Conservation (phyloP, 2,797 vertebrate species). For the Crenichthys baileyi region DNA sequence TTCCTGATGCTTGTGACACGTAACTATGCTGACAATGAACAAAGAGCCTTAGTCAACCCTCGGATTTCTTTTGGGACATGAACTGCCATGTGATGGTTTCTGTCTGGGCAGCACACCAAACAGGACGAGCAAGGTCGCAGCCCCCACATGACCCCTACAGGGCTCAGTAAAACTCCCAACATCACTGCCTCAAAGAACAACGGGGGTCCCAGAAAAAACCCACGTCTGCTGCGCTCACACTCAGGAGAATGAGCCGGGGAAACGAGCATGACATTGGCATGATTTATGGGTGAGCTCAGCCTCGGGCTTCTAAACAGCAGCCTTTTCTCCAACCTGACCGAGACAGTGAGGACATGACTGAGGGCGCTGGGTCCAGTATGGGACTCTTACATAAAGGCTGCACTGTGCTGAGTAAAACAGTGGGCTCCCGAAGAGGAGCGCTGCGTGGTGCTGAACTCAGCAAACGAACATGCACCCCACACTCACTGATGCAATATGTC, state of each 20-base stretch:
- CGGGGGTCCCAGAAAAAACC: slow-evolving; percentile 23
- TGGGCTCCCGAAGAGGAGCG: slow-evolving; percentile 42
- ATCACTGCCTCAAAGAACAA: slow-evolving; percentile 25
- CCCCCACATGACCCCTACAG: slow-evolving; percentile 29
- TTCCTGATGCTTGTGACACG: slow-evolving; percentile 14
- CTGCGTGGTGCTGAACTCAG: slow-evolving; percentile 44
- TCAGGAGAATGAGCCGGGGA: slow-evolving; percentile 19
- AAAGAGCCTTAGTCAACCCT: slow-evolving; percentile 24
- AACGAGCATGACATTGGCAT: slow-evolving; percentile 66
- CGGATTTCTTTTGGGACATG: slow-evolving; percentile 29
- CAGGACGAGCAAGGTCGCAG: slow-evolving; percentile 48
- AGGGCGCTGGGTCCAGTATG: slow-evolving; percentile 70
- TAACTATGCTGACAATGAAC: slow-evolving; percentile 6
- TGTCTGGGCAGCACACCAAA: slow-evolving; percentile 39
- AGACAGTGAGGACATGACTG: slow-evolving; percentile 78
- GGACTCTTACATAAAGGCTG: slow-evolving; percentile 61
- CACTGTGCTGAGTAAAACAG: slow-evolving; percentile 58
- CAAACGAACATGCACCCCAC: slow-evolving; percentile 25
- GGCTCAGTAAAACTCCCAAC: slow-evolving; percentile 30
- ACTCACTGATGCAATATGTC: slow-evolving; percentile 28
- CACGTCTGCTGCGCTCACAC: slow-evolving; percentile 19
- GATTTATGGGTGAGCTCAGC: slow-evolving; percentile 74
- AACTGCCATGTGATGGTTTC: slow-evolving; percentile 19
- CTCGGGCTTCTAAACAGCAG: slow-evolving; percentile 72
- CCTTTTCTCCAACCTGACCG: slow-evolving; percentile 72